Evolutionary conservation across 2,797 vertebrate species (phyloP).

Genomic region (Rhynchotus rufescens): DNA sequence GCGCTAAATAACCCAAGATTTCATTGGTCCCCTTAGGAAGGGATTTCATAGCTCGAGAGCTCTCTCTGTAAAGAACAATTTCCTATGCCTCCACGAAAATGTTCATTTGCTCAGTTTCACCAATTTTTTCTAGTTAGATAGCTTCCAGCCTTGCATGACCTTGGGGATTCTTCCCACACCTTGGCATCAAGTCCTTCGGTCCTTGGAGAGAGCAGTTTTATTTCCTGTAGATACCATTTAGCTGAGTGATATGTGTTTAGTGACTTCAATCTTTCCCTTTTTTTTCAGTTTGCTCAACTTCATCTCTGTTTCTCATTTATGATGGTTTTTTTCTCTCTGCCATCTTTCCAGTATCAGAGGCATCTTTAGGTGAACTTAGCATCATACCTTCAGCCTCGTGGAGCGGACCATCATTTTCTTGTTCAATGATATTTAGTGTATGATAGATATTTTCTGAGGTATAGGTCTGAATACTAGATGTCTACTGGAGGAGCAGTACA

Average conservation of each 20-base stretch:
- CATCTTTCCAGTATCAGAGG: neutral
- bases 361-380: conserved; percentile 1
- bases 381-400: conserved; percentile 13
- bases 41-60: neutral
- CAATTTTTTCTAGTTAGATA: neutral
- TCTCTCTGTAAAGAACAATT: neutral
- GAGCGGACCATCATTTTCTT: neutral
- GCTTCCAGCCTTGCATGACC: neutral
- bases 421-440: conserved; percentile 21
- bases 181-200: conserved; percentile 1
- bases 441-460: conserved; percentile 12
- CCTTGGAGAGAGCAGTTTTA: neutral
- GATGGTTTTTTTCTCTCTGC: conserved; percentile 24
- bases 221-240: conserved; percentile 17
- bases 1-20: conserved; percentile 3
- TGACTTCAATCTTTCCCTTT: conserved; percentile 34
- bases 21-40: neutral
- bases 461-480: neutral
- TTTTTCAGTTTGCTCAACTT: conserved; percentile 36
- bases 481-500: neutral
- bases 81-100: neutral
- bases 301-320: conserved; percentile 32
- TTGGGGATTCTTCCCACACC: neutral
- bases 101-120: neutral
- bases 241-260: conserved; percentile 39